Base-by-base conservation (phyloP, 1,140 invertebrate species). In the Himalopsyche phryganea region DNA sequence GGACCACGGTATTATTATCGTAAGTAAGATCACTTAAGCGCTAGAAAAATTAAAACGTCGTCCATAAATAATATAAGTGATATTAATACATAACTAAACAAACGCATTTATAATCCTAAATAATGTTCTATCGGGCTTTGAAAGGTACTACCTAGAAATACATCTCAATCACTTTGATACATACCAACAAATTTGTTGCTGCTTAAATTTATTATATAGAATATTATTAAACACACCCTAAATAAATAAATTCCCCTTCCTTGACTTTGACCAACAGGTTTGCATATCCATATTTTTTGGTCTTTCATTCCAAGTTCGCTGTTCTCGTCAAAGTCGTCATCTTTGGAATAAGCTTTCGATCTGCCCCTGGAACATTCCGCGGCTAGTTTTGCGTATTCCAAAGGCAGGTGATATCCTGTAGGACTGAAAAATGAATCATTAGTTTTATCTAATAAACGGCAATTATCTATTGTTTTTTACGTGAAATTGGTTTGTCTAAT, bases 201-300 rank as follows among this genome's bases (percentile, higher is more conserved):
- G n/a, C n/a, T n/a, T n/a, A n/a, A n/a, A n/a, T n/a, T n/a, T n/a
- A n/a, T n/a, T n/a, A n/a, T n/a, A n/a, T n/a, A n/a, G n/a, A n/a
- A n/a, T n/a, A n/a, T n/a, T n/a, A n/a, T n/a, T n/a, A n/a, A n/a
- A n/a, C n/a, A n/a, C 78, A 89, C 89, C 65, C 86, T 80, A 73
- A 92, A 92, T 11, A 94, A 68, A 69, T 89, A 89, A 59, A 93
- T 92, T 40, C 90, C 90, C 66, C 83, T 80, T 0, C 90, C 90
- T 74, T 92, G 86, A 63, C 89, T 92, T 67, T 89, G 84, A 1
- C 89, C 87, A 0, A 91, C 89, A 6, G 91, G 91, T 67, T 93
- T 94, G 68, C 88, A 92, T 53, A 93, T 93, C 90, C 91, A 93
- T 13, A 90, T 81, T 54, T 70, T 71, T 49, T 69, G 70, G 1